Evolutionary conservation across 2,797 vertebrate species (phyloP).

Genomic region (Adrianichthys oophorus): DNA sequence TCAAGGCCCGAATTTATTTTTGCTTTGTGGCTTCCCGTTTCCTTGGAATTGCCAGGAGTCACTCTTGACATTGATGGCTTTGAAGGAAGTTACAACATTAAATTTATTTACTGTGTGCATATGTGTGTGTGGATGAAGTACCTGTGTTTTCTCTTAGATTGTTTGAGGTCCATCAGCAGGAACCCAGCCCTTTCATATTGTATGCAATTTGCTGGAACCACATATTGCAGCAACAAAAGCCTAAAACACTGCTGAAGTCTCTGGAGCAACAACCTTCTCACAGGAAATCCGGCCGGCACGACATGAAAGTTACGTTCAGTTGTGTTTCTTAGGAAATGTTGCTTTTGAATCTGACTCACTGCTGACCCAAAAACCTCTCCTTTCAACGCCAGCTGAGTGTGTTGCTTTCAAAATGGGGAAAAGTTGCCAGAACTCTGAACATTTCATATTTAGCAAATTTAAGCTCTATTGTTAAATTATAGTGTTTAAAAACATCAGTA

Average conservation of each 20-base stretch:
- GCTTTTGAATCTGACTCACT: constrained; percentile 43
- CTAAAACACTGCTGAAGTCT: constrained; percentile 61
- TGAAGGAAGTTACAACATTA: constrained; percentile 75
- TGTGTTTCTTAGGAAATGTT: constrained; percentile 47
- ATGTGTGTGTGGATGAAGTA: constrained; percentile 47
- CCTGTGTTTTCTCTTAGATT: constrained; percentile 65
- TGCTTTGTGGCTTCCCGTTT: constrained; percentile 85
- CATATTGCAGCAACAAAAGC: constrained; percentile 28
- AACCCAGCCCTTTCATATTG: constrained; percentile 56
- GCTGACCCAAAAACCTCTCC: constrained; percentile 40
- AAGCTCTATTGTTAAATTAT: too few relatives aligned
- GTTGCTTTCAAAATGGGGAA: constrained; percentile 29
- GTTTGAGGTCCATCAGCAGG: constrained; percentile 56
- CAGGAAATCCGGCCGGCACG: constrained; percentile 55
- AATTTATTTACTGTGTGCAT: constrained; percentile 65
- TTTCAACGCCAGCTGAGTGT: constrained; percentile 40
- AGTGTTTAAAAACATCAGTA: too few relatives aligned
- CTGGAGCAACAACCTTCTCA: constrained; percentile 37
- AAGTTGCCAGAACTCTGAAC: not conserved
- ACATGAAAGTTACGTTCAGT: constrained; percentile 52
- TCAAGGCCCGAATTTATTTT: constrained; percentile 86
- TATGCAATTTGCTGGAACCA: constrained; percentile 64
- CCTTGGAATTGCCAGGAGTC: constrained; percentile 88
- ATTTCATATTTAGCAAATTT: too few relatives aligned
- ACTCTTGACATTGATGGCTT: constrained; percentile 81